These are phyloP conservation scores for Bemisia tabaci DNA, from an alignment of 1,140 invertebrate species.

Conservation along the genomic window DNA sequence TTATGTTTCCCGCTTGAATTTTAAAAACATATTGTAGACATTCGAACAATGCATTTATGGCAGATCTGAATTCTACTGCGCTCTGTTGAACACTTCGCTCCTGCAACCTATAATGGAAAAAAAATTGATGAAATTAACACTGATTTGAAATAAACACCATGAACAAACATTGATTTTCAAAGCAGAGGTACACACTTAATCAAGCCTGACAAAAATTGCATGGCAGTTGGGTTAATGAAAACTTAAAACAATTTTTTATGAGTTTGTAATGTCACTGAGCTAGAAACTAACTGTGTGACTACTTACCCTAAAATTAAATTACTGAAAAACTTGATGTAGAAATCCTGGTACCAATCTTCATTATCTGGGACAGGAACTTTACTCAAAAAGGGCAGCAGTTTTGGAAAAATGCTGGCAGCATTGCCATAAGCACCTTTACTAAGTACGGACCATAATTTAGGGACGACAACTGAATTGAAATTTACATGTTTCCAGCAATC, in stretches of 20 bases:
- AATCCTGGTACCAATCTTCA: constrained; percentile 32
- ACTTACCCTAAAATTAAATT: constrained; percentile 47
- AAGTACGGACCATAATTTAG: constrained; percentile 51
- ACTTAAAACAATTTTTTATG: too few relatives aligned
- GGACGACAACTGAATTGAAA: constrained; percentile 51
- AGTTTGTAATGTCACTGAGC: too few relatives aligned
- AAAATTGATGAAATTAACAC: neutral
- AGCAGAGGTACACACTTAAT: too few relatives aligned
- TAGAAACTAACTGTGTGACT: too few relatives aligned
- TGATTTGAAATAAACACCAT: too few relatives aligned
- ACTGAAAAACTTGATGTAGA: constrained; percentile 52
- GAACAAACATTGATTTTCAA: too few relatives aligned
- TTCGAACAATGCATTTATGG: constrained; percentile 49
- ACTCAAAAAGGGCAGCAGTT: constrained; percentile 56
- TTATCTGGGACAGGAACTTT: constrained; percentile 43
- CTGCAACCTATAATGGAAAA: constrained; percentile 33
- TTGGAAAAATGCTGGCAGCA: constrained; percentile 52
- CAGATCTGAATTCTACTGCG: constrained; percentile 41
- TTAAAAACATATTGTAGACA: constrained; percentile 48
- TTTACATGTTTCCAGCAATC: constrained; percentile 53
- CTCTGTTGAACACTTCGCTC: constrained; percentile 36
- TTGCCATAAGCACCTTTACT: constrained; percentile 49
- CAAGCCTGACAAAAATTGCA: too few relatives aligned
- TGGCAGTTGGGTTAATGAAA: too few relatives aligned
- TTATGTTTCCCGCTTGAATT: constrained; percentile 16